A percentile compares a stretch with the other conserved stretches of the same genome.
Conservation (phyloP, 1,140 invertebrate species). For the Teleogryllus occipitalis region DNA sequence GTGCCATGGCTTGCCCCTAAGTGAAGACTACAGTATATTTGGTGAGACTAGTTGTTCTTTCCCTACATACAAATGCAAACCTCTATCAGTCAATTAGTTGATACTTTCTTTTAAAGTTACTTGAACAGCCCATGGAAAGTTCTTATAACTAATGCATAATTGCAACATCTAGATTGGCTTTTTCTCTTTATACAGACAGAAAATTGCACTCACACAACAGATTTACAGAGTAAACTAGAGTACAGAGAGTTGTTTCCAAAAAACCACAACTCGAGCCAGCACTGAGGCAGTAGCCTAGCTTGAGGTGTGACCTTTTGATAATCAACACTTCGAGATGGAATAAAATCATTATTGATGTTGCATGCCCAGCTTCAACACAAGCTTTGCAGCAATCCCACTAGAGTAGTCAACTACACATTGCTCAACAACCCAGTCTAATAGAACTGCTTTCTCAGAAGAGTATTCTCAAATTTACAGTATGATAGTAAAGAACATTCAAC, state of each 20-base stretch:
- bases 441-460: slow-evolving; percentile 22
- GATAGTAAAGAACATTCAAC: slow-evolving; percentile 26
- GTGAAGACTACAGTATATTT: slow-evolving; percentile 26
- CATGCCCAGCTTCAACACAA: slow-evolving; percentile 3
- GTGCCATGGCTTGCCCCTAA: slow-evolving; percentile 22
- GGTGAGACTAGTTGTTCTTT: slow-evolving; percentile 26
- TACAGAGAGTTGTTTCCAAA: slow-evolving; percentile 22
- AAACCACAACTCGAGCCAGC: slow-evolving; percentile 14
- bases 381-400: slow-evolving; percentile 18
- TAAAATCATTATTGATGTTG: slow-evolving; percentile 9
- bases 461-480: slow-evolving; percentile 20
- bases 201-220: slow-evolving; percentile 29
- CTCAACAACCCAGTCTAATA: slow-evolving; percentile 27
- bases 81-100: slow-evolving; percentile 27
- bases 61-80: slow-evolving; percentile 24
- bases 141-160: slow-evolving; percentile 30
- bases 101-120: slow-evolving; percentile 25
- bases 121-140: slow-evolving; percentile 31
- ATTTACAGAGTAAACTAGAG: slow-evolving; percentile 27
- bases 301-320: slow-evolving; percentile 7
- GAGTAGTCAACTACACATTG: slow-evolving; percentile 24
- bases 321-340: slow-evolving; percentile 2
- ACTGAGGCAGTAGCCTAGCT: not conserved
- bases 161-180: slow-evolving; percentile 28
- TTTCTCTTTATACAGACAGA: slow-evolving; percentile 28